Evolutionary conservation across 1,140 invertebrate species (phyloP).

Genomic region (Apocrypta bakeri): DNA sequence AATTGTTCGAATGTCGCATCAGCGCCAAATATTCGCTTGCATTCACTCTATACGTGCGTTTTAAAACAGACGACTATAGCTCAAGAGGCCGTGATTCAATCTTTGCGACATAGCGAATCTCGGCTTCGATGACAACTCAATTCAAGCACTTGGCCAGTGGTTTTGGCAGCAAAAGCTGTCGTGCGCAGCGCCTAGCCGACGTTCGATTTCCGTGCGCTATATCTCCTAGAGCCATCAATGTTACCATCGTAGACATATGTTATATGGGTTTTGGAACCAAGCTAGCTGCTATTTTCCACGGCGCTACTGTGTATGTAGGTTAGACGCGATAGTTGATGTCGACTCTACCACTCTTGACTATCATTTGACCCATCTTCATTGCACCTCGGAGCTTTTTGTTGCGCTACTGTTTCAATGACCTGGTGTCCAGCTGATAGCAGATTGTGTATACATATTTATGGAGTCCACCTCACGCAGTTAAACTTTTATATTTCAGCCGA

Average conservation of each 20-base stretch:
- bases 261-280: background rate
- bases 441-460: background rate
- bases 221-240: constrained; percentile 18
- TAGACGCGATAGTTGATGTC: background rate
- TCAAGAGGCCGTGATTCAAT: background rate
- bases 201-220: constrained; percentile 26
- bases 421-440: background rate
- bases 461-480: too few relatives aligned
- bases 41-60: background rate
- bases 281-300: too few relatives aligned
- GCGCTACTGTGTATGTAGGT: background rate
- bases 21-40: background rate
- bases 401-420: constrained; percentile 20
- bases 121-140: background rate
- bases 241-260: background rate
- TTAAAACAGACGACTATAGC: background rate
- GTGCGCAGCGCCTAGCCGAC: background rate
- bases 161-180: constrained; percentile 18
- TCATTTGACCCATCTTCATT: background rate
- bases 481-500: too few relatives aligned
- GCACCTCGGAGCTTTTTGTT: constrained; percentile 1
- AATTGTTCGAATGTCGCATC: background rate
- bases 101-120: background rate
- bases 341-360: background rate
- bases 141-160: constrained; percentile 22